Conservation (phyloP, 1,140 invertebrate genomes). For the Teleogryllus occipitalis region DNA sequence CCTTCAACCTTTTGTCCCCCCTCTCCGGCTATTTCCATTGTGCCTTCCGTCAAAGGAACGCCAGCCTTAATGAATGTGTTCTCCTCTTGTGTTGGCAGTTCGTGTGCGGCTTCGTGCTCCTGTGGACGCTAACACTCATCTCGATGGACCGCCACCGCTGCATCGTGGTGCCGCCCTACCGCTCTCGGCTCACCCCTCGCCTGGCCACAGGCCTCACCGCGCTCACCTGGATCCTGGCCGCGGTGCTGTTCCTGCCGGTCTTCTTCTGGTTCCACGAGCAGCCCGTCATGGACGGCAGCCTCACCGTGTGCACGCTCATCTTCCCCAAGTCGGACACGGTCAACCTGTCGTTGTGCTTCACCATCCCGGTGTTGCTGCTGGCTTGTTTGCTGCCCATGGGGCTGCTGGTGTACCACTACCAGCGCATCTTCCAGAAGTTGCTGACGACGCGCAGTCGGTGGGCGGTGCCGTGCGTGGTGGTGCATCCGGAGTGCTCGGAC, state of each 20-base stretch:
- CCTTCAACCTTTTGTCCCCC: too few relatives aligned
- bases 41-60: too few relatives aligned
- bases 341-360: constrained; percentile 45
- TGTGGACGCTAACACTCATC: constrained; percentile 51
- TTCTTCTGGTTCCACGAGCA: constrained; percentile 45
- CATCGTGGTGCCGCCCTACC: constrained; percentile 46
- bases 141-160: constrained; percentile 49
- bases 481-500: constrained; percentile 27
- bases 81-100: constrained; percentile 38
- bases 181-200: constrained; percentile 41
- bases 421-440: constrained; percentile 48
- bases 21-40: too few relatives aligned
- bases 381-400: constrained; percentile 47
- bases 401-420: constrained; percentile 47
- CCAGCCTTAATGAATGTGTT: not conserved
- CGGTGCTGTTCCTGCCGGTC: constrained; percentile 43
- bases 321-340: constrained; percentile 43
- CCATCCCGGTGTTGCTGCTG: constrained; percentile 42
- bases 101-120: constrained; percentile 48
- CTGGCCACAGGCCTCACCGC: constrained; percentile 38
- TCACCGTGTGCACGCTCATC: constrained; percentile 44
- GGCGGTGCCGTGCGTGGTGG: constrained; percentile 41
- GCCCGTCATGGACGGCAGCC: constrained; percentile 20
- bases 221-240: constrained; percentile 42
- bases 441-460: constrained; percentile 42